Evolutionary conservation across 2,888 invertebrate genomes (phyloP).

Genomic region (Acronicta alni): DNA sequence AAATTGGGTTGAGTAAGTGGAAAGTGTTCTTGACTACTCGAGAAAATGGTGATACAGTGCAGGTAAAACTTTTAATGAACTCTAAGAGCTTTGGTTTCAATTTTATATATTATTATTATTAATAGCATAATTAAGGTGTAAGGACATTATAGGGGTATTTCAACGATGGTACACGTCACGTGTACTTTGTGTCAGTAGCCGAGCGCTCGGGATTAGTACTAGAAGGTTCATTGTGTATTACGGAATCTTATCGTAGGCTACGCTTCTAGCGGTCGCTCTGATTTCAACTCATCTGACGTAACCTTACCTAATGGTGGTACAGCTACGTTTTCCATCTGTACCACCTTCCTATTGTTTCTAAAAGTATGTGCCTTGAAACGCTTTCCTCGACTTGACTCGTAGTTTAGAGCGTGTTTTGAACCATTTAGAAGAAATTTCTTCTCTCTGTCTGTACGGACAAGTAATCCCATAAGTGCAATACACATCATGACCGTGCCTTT

Average conservation of each 20-base stretch:
- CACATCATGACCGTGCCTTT: slow-evolving; percentile 89
- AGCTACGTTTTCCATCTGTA: slow-evolving; percentile 72
- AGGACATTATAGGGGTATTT: slow-evolving; percentile 58
- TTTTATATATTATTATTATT: slow-evolving; percentile 69
- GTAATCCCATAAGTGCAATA: slow-evolving; percentile 87
- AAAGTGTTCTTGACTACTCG: slow-evolving; percentile 68
- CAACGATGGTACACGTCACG: slow-evolving; percentile 45
- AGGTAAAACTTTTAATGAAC: slow-evolving; percentile 76
- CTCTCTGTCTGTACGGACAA: slow-evolving; percentile 85
- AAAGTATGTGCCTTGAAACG: slow-evolving; percentile 89
- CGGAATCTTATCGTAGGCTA: slow-evolving; percentile 71
- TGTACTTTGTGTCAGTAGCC: slow-evolving; percentile 53
- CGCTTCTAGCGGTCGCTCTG: slow-evolving; percentile 84
- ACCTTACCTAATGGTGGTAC: slow-evolving; percentile 74
- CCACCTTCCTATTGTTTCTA: slow-evolving; percentile 86
- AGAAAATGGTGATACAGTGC: slow-evolving; percentile 78
- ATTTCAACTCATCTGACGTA: slow-evolving; percentile 75
- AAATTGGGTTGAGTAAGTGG: slow-evolving; percentile 67
- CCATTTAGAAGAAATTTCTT: slow-evolving; percentile 86
- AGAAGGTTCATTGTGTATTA: slow-evolving; percentile 57
- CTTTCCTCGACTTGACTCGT: slow-evolving; percentile 87
- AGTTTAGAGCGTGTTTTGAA: slow-evolving; percentile 87
- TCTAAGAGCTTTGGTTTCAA: slow-evolving; percentile 81
- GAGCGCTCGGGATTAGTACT: slow-evolving; percentile 64
- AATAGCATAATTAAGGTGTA: slow-evolving; percentile 55